phyloP scores from a whole-genome alignment of 37 sponge, comb jelly and placozoan genomes.

The Beroe ovata region DNA sequence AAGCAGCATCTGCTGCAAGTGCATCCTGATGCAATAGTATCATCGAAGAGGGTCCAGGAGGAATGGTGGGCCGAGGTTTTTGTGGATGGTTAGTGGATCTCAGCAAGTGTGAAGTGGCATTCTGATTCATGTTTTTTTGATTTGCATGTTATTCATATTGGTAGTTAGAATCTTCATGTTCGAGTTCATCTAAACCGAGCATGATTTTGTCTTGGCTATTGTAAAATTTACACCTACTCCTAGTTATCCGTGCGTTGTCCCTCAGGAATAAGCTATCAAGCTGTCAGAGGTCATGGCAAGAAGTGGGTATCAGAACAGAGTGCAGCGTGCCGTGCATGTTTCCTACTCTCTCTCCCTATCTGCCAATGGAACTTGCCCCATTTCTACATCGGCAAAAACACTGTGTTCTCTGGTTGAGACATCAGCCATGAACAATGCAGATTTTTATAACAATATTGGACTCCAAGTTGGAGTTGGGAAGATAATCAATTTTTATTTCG shows the following conservation, averaged over 20 bases:
- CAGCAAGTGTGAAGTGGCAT: no score
- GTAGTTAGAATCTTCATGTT: no score
- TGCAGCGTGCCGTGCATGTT: constrained; percentile 11
- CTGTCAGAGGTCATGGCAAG: neutral
- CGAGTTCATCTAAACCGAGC: no score
- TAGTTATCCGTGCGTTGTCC: no score
- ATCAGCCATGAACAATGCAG: no score
- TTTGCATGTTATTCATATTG: no score
- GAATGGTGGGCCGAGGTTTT: constrained; percentile 10
- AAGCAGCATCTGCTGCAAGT: neutral
- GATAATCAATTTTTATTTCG: no score
- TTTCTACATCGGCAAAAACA: constrained; percentile 29
- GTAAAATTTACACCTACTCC: no score
- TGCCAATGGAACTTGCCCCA: constrained; percentile 11
- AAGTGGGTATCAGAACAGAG: constrained; percentile 20
- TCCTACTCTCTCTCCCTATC: neutral
- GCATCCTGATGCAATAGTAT: neutral
- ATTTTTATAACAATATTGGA: no score
- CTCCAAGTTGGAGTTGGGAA: no score
- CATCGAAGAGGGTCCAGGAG: neutral
- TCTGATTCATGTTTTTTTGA: no score
- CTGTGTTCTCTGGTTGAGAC: neutral
- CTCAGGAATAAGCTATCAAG: constrained; percentile 7
- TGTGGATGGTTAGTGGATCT: neutral
- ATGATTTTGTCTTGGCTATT: no score